These are phyloP conservation scores for Salminus brasiliensis DNA, from an alignment of 2,113 vertebrate species.

Conservation along the genomic window DNA sequence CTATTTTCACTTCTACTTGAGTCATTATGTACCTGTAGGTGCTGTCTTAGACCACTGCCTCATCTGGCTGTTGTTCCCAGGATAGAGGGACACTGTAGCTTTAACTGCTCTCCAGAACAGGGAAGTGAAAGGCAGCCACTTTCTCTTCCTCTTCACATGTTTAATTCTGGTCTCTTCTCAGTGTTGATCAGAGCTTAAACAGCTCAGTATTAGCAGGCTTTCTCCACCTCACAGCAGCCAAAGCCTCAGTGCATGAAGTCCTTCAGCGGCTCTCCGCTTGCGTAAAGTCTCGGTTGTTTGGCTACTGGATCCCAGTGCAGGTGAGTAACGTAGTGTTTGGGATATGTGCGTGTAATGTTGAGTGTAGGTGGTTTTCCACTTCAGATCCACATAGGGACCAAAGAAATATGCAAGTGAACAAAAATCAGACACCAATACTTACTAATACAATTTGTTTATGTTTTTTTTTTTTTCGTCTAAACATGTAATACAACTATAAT, in stretches of 20 bases:
- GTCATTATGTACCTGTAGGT: neutral
- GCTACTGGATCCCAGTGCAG: neutral
- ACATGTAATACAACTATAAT: too few species aligned
- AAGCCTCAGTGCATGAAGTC: too few species aligned
- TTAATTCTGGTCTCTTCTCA: neutral
- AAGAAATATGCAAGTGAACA: too few species aligned
- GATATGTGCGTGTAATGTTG: too few species aligned
- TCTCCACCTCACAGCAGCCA: neutral
- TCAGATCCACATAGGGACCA: too few species aligned
- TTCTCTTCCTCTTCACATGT: conserved; percentile 13
- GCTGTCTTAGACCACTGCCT: too few species aligned
- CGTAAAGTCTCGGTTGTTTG: neutral
- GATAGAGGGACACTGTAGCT: conserved; percentile 1
- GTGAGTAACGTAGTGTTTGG: too few species aligned
- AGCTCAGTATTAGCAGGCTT: neutral
- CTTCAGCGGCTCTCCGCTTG: neutral
- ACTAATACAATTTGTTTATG: too few species aligned
- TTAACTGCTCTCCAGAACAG: conserved; percentile 5
- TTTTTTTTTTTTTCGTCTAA: too few species aligned
- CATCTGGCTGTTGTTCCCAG: neutral
- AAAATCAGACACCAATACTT: too few species aligned
- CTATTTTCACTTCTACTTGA: neutral
- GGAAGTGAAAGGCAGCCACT: conserved; percentile 26
- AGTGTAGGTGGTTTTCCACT: too few species aligned
- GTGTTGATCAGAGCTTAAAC: neutral